Base-by-base conservation (phyloP, 2,888 invertebrate species). In the Spodoptera picta region DNA sequence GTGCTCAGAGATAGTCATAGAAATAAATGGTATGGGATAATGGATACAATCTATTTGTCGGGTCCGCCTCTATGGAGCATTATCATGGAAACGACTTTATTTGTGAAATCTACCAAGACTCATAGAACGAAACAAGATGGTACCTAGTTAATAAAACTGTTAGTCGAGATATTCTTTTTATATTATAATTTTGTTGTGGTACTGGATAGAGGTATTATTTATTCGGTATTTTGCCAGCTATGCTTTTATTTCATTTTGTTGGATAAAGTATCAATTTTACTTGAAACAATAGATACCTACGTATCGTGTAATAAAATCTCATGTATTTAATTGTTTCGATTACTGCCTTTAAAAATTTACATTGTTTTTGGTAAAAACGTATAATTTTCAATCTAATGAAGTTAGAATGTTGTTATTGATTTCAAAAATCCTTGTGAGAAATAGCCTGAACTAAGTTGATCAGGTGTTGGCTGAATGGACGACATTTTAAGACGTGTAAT, bases 41-140 rank as follows among this genome's bases (percentile, higher is more conserved):
- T 80, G 79, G 73, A 70, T 75, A 76, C 74, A 80, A 79, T 80
- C 77, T 81, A 82, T 81, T 83, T 79, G 76, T 79, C 65, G 79
- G 74, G 75, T 74, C 69, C 69, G 73, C 71, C 72, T 72, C 69
- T 75, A 67, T 77, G 72, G 72, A 59, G 57, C 73, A 83, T 84
- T 84, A 81, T 82, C 80, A 82, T 85, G 76, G 74, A 79, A 83
- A 83, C 78, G 70, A 68, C 74, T 80, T 74, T 79, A 78, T 83
- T 82, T 81, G 80, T 76, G 77, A 72, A 79, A 82, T 79, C 76
- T 79, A 77, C 72, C 77, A 73, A 69, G 69, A 66, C 51, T 65
- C 68, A 66, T 68, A 49, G 44, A 56, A 52, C 53, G 51, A 59
- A 65, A 65, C 48, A 56, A 60, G 48, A 64, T 60, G 62, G 23